Evolutionary conservation across 1,140 invertebrate species (phyloP).

Genomic region (Globodera rostochiensis): DNA sequence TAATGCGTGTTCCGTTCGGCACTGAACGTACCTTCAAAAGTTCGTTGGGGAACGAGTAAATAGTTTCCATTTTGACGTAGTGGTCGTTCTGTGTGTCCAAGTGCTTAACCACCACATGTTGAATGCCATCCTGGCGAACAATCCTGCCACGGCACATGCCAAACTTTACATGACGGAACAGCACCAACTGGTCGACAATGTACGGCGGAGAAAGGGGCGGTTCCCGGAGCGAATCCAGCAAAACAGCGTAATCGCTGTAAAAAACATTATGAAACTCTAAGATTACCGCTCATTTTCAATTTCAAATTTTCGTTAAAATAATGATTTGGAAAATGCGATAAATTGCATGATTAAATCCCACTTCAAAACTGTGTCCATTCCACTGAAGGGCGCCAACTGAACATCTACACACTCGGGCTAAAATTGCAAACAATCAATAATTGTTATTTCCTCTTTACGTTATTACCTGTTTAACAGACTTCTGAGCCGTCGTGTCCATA

Average conservation of each 20-base stretch:
- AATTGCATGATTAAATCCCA: not conserved
- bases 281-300: not conserved
- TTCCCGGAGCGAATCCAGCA: not conserved
- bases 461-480: not conserved
- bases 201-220: not conserved
- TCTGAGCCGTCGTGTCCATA: not conserved
- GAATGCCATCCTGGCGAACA: not conserved
- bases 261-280: not conserved
- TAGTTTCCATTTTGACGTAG: not conserved
- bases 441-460: not conserved
- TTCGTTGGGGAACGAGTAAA: not conserved
- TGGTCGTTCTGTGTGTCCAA: not conserved
- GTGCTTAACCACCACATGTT: not conserved
- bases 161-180: not conserved
- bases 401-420: not conserved
- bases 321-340: not conserved
- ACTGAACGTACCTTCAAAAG: not conserved
- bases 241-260: not conserved
- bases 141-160: not conserved
- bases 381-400: not conserved
- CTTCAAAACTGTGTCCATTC: not conserved
- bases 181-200: not conserved
- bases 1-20: too few species aligned
- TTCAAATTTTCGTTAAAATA: not conserved
- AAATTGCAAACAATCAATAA: not conserved